phyloP scores from a whole-genome alignment of 2,888 invertebrate species.

The Drosophila fungiperda region DNA sequence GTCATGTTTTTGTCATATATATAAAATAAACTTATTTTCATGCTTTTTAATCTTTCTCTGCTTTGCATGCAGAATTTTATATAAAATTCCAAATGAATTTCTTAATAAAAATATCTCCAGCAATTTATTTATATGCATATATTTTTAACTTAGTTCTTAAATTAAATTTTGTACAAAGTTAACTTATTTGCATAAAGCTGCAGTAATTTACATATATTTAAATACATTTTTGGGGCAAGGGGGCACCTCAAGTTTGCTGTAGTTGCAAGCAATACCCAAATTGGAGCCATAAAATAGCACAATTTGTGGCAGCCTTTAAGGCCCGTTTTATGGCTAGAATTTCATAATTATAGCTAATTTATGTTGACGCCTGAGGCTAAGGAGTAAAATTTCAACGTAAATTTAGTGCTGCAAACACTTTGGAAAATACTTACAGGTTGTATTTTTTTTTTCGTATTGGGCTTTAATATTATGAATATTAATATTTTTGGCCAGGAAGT shows the following conservation, averaged over 20 bases:
- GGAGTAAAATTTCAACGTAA: conserved; percentile 41
- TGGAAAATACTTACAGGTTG: conserved; percentile 44
- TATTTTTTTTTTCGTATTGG: conserved; percentile 1
- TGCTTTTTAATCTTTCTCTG: not conserved
- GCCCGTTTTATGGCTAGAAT: conserved; percentile 49
- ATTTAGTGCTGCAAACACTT: conserved; percentile 31
- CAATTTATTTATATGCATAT: not conserved
- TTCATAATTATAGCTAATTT: conserved; percentile 75
- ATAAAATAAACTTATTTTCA: not conserved
- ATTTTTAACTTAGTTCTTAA: not conserved
- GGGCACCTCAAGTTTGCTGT: conserved; percentile 6
- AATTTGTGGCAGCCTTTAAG: conserved; percentile 12
- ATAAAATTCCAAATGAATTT: not conserved
- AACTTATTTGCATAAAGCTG: not conserved
- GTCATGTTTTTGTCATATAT: not conserved
- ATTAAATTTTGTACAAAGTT: not conserved
- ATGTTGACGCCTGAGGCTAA: conserved; percentile 77
- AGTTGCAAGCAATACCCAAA: conserved; percentile 29
- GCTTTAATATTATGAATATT: conserved; percentile 25
- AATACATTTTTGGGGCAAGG: conserved; percentile 11
- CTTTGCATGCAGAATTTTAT: not conserved
- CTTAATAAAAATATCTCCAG: conserved; percentile 1
- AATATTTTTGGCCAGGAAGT: conserved; percentile 61
- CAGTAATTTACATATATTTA: not conserved
- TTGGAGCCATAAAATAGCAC: conserved; percentile 37